phyloP scores from a whole-genome alignment of 2,888 invertebrate species.

The Andrena flavipes region DNA sequence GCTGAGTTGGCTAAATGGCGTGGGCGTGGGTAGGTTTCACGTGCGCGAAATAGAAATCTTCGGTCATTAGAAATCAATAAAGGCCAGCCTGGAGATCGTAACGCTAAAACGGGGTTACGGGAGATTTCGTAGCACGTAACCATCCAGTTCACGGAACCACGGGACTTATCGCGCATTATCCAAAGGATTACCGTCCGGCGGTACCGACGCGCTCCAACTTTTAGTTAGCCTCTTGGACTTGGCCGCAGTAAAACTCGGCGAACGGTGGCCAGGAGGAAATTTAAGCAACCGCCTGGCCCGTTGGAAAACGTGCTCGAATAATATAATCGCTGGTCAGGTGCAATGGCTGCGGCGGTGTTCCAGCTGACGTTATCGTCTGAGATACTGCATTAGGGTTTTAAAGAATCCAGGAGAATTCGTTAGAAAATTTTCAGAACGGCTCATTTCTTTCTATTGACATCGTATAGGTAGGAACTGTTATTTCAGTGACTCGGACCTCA shows the following conservation, averaged over 20 bases:
- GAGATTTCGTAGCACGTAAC: conserved; percentile 62
- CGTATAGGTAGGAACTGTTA: not conserved
- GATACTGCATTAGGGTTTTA: not conserved
- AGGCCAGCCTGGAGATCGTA: not conserved
- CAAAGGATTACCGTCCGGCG: conserved; percentile 75
- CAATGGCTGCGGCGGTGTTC: not conserved
- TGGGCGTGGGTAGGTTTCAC: not conserved
- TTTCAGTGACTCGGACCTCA: too few relatives aligned
- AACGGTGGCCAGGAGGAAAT: conserved; percentile 58
- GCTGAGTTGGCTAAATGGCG: not conserved
- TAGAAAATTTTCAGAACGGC: not conserved
- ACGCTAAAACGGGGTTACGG: conserved; percentile 64
- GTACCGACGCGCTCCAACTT: conserved; percentile 63
- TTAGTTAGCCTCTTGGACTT: conserved; percentile 52
- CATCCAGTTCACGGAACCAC: conserved; percentile 27
- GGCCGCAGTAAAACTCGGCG: conserved; percentile 65
- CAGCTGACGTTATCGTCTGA: not conserved
- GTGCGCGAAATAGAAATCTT: conserved; percentile 9
- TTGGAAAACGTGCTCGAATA: conserved; percentile 13
- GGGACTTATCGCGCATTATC: conserved; percentile 80
- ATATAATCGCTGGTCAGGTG: conserved; percentile 25
- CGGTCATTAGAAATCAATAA: conserved; percentile 40
- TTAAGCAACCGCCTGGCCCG: conserved; percentile 41
- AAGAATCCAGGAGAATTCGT: not conserved
- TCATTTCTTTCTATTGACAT: not conserved